phyloP scores from a whole-genome alignment of 2,888 invertebrate genomes.

The Unio pictorum region DNA sequence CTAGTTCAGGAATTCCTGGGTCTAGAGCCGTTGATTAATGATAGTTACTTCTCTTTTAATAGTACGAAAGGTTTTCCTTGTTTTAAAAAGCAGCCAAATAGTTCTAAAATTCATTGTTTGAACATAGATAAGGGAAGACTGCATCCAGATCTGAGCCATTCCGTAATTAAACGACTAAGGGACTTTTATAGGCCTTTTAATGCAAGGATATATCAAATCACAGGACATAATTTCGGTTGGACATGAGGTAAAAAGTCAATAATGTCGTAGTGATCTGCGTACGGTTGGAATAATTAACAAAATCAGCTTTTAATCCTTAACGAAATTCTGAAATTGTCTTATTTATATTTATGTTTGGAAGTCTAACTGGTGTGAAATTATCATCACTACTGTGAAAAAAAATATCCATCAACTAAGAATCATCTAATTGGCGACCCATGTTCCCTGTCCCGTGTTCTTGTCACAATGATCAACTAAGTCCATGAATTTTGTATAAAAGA shows the following conservation, averaged over 20 bases:
- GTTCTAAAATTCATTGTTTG: constrained; percentile 71
- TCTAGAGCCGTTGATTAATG: constrained; percentile 85
- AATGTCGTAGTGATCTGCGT: too few species aligned
- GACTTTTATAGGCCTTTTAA: constrained; percentile 73
- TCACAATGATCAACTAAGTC: too few species aligned
- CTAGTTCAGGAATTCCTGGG: constrained; percentile 91
- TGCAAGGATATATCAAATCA: constrained; percentile 72
- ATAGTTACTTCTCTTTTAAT: constrained; percentile 93
- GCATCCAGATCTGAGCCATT: constrained; percentile 71
- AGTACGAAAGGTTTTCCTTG: constrained; percentile 94
- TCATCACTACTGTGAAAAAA: too few species aligned
- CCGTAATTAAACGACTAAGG: constrained; percentile 64
- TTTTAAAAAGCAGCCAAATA: constrained; percentile 72
- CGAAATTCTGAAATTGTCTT: too few species aligned
- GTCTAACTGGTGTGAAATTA: too few species aligned
- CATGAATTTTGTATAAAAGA: too few species aligned
- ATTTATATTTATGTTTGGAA: too few species aligned
- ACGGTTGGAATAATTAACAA: too few species aligned
- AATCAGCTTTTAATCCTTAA: too few species aligned
- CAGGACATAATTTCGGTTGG: constrained; percentile 72
- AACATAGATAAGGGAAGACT: constrained; percentile 73
- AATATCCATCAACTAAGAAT: too few species aligned
- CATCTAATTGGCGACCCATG: too few species aligned
- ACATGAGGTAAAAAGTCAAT: constrained; percentile 12
- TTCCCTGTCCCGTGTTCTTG: too few species aligned